phyloP scores from a whole-genome alignment of 2,797 vertebrate species.

The Lepilemur ruficaudatus region DNA sequence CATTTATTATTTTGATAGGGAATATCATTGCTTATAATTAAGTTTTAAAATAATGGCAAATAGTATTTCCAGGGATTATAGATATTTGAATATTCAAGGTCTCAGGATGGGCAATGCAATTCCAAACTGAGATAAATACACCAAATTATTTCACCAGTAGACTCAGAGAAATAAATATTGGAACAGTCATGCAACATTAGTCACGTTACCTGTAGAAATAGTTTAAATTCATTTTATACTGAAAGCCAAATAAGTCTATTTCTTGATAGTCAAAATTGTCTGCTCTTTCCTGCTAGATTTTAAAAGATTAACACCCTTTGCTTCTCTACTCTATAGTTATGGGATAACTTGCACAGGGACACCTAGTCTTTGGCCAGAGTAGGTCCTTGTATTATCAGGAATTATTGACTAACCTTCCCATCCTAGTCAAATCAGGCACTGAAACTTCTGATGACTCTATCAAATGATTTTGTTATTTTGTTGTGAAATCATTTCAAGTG shows the following conservation, averaged over 20 bases:
- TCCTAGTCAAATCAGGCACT: neutral
- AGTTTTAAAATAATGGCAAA: neutral
- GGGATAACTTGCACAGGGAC: neutral
- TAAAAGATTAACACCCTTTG: neutral
- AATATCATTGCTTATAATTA: neutral
- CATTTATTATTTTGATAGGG: neutral
- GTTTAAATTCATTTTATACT: neutral
- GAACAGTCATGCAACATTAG: neutral
- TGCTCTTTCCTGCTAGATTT: neutral
- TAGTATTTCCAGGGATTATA: neutral
- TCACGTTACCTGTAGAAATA: neutral
- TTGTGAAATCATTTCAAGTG: neutral
- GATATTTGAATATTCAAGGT: neutral
- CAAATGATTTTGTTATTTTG: no score
- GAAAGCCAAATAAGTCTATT: neutral
- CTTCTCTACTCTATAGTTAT: neutral
- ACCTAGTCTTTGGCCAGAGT: neutral
- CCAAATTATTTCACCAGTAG: fast-evolving
- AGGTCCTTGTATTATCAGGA: neutral
- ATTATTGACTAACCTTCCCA: neutral
- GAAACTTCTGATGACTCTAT: no score
- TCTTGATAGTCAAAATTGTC: neutral
- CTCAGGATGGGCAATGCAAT: neutral
- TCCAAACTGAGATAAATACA: neutral
- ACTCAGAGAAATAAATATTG: neutral